phyloP scores from a whole-genome alignment of 2,113 vertebrate genomes.

The Nestor notabilis region DNA sequence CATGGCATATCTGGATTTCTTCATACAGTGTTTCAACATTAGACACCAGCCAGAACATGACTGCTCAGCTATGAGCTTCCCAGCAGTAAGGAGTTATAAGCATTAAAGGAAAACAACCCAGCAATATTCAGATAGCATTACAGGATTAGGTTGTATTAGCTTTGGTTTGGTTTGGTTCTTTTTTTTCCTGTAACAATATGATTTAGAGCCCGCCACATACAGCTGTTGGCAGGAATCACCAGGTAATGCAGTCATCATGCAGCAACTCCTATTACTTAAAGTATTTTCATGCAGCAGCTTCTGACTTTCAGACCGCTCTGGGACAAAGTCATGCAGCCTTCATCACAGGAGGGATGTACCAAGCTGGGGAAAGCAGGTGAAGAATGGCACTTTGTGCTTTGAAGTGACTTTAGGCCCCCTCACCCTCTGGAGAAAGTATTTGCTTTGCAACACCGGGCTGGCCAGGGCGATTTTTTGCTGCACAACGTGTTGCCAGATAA shows the following conservation, averaged over 20 bases:
- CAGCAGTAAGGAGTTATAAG: neutral
- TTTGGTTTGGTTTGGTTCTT: neutral
- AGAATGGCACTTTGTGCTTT: neutral
- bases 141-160: neutral
- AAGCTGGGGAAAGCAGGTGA: neutral
- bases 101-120: neutral
- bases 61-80: neutral
- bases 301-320: neutral
- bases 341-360: neutral
- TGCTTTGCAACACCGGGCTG: neutral
- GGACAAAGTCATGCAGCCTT: neutral
- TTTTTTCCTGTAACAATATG: neutral
- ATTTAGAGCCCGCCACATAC: neutral
- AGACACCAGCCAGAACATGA: neutral
- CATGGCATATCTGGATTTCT: neutral
- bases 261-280: neutral
- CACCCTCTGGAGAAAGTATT: neutral
- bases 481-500: neutral
- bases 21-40: rapidly evolving
- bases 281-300: neutral
- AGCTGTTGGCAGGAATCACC: neutral
- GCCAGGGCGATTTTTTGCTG: neutral
- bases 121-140: neutral
- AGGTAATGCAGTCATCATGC: neutral
- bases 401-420: neutral